Evolutionary conservation across 53 echinoderm and acorn worm species (phyloP).

Genomic region (Echinarachnius parma): DNA sequence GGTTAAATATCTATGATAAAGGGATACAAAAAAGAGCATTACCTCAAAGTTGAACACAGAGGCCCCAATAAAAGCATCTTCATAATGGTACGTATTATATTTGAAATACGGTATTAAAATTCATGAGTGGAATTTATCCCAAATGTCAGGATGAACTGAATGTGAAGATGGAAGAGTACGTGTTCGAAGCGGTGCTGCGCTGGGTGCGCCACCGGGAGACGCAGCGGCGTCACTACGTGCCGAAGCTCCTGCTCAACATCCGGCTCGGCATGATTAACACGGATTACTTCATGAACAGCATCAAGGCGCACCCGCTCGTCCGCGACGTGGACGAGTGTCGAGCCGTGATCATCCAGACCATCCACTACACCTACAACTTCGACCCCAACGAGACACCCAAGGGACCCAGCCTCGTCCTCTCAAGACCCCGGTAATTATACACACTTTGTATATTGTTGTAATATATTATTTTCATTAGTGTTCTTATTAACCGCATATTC

Average conservation of each 20-base stretch:
- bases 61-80: no score
- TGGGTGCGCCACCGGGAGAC: slow-evolving; percentile 78
- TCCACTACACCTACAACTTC: slow-evolving; percentile 97
- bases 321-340: slow-evolving; percentile 77
- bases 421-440: slow-evolving; percentile 47
- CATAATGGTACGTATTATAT: no score
- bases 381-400: slow-evolving; percentile 50
- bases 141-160: slow-evolving; percentile 81
- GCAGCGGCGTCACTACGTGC: slow-evolving; percentile 54
- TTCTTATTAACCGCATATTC: no score
- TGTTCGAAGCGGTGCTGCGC: slow-evolving; percentile 84
- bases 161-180: slow-evolving; percentile 98
- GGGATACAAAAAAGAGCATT: no score
- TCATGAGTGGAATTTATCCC: no score
- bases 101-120: no score
- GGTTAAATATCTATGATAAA: no score
- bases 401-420: slow-evolving; percentile 66
- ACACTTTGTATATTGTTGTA: no score
- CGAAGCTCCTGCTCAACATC: slow-evolving; percentile 68
- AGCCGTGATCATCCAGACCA: slow-evolving; percentile 79
- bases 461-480: no score
- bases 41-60: no score
- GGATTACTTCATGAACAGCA: slow-evolving; percentile 97
- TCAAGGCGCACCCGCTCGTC: slow-evolving; percentile 80
- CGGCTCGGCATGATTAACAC: slow-evolving; percentile 98